Conservation (phyloP, 2,888 invertebrate genomes). For the Pinctada fucata region DNA sequence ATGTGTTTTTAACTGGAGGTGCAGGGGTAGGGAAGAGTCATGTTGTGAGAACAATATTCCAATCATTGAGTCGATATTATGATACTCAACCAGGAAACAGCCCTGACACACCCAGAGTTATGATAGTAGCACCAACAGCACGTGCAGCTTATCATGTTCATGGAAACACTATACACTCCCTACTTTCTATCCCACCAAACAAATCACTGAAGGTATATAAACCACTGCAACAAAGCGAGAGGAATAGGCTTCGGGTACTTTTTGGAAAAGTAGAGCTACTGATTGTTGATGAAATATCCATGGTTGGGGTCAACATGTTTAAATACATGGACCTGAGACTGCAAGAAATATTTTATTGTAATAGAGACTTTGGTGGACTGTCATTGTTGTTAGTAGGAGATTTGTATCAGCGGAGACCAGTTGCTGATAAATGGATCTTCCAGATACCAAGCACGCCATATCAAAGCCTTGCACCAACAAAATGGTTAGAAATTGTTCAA, state of each 20-base stretch:
- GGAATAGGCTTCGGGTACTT: slow-evolving; percentile 4
- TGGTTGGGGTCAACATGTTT: not conserved
- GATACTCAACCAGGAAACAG: slow-evolving; percentile 40
- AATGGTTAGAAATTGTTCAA: slow-evolving; percentile 8
- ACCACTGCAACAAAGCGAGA: not conserved
- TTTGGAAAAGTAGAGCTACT: not conserved
- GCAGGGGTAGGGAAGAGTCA: slow-evolving; percentile 49
- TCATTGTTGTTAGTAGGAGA: slow-evolving; percentile 2
- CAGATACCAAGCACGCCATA: not conserved
- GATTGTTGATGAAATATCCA: slow-evolving; percentile 7
- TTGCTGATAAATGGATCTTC: slow-evolving; percentile 6
- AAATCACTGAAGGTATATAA: slow-evolving; percentile 7
- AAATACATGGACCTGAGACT: not conserved
- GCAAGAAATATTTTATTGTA: not conserved
- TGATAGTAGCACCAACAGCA: slow-evolving; percentile 46
- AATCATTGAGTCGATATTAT: slow-evolving; percentile 33
- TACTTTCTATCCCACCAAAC: slow-evolving; percentile 18
- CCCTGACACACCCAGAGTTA: slow-evolving; percentile 38
- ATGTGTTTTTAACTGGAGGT: slow-evolving; percentile 43
- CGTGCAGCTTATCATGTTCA: slow-evolving; percentile 41
- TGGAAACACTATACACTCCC: slow-evolving; percentile 10
- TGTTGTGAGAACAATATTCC: slow-evolving; percentile 44
- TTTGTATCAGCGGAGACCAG: not conserved
- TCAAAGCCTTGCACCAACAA: not conserved
- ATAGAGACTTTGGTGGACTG: slow-evolving; percentile 4